Evolutionary conservation across 2,888 invertebrate species (phyloP), one percentile per base, ranked within the genome.

Genomic region (Exephanes ischioxanthus): DNA sequence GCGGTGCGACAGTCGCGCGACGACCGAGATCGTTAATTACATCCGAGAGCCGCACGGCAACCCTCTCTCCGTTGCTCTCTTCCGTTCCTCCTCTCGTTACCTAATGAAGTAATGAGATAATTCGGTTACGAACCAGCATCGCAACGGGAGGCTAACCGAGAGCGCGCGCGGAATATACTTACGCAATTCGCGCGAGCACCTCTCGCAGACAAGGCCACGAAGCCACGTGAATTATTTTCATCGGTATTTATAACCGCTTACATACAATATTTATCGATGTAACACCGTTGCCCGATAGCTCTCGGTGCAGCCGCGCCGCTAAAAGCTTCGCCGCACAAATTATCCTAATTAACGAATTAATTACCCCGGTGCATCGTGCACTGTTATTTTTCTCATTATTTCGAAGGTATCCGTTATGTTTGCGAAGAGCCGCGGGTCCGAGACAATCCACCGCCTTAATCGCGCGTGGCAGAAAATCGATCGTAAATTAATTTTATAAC

Each of bases 61-160:
- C 37, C 45, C 19, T 53, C 80, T 67, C 45, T n/a, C 61, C 33
- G 16, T 33, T n/a, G 7, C 7, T 16, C 30, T 19, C 61, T 33
- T 30, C 61, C 30, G 30, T 63, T 33, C 61, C 33, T 53, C 33
- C 51, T 73, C 55, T 81, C 66, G 85, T 88, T 88, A 86, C 87
- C 79, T 82, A 87, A 88, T 72, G 85, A 89, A 89, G 80, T 88
- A 88, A 89, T 87, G 87, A 88, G 90, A 91, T 91, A 90, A 91
- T 90, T 89, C 80, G 81, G 87, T 87, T 88, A 84, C 85, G 76
- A 86, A 84, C 78, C 76, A 45, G 76, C 75, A 86, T 79, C 80
- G 30, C 73, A 37, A 80, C 83, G 86, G 85, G 76, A 63, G 61
- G 61, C 61, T 30, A 33, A 82, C 63, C 37, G 86, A 86, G 67